Conservation (phyloP, 2,113 vertebrate genomes). For the Genyomyrus donnyi region DNA sequence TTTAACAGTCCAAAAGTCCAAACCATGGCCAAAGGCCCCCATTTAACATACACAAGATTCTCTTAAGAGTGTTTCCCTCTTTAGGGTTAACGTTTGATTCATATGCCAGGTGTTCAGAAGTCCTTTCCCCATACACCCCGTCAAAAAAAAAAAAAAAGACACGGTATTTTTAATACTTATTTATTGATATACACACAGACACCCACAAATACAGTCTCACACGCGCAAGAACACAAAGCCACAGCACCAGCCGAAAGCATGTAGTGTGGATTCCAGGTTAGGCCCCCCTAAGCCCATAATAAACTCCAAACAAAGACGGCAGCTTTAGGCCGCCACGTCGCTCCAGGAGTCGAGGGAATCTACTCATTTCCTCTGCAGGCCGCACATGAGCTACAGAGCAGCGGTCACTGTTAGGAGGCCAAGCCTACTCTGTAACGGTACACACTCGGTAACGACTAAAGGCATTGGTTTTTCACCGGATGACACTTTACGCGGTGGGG, state of each 20-base stretch:
- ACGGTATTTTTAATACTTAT: background rate
- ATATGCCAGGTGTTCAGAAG: background rate
- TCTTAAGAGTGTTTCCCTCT: background rate
- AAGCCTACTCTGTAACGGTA: background rate
- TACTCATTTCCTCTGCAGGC: background rate
- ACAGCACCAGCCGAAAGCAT: background rate
- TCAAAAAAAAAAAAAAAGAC: background rate
- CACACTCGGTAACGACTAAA: background rate
- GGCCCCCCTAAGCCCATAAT: background rate
- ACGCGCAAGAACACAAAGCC: background rate
- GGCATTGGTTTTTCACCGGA: background rate
- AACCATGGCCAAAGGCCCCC: background rate
- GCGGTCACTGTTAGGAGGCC: background rate
- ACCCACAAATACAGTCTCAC: background rate
- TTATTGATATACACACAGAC: background rate
- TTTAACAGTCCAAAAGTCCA: background rate
- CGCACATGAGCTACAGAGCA: background rate
- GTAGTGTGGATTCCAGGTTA: background rate
- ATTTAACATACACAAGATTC: background rate
- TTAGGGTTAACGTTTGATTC: background rate
- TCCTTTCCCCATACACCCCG: background rate
- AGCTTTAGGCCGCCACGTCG: background rate
- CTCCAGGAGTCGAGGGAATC: background rate
- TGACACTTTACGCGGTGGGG: background rate
- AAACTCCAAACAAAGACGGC: background rate